Evolutionary conservation across 1,140 invertebrate species (phyloP), one percentile per base, ranked within the genome.

Genomic region (Drosophila sechellia): DNA sequence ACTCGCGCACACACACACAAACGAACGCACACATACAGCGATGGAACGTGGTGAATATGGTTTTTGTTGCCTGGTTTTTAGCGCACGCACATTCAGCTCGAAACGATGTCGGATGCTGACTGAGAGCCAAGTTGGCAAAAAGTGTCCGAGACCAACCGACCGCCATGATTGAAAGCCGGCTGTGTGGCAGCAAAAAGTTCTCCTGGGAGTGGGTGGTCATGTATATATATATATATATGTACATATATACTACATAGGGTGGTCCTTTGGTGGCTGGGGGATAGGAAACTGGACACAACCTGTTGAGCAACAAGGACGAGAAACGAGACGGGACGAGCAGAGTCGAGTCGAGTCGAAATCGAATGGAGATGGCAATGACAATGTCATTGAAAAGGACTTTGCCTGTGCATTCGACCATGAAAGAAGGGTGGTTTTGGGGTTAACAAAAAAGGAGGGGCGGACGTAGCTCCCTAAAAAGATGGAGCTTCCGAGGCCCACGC

Each of bases 361-460:
- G 61, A 70, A 69, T 39, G 40, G 34, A 40, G 34, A 40, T 68
- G 77, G 50, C 77, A 60, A 58, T 80, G 78, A 72, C 72, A 80
- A 72, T 80, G 78, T 72, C 78, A 80, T 81, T 80, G 78, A 81
- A 81, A 81, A 50, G 72, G 59, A 71, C 79, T 76, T 76, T 66
- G 72, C 53, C 73, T 64, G 39, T 42, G 31, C 37, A 76, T 39
- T 57, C 71, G 73, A 40, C 60, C 72, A 76, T 76, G 73, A 76
- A 76, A 68, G 61, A 50, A 48, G 49, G 57, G 57, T 34, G 50
- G 43, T 17, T 46, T 45, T 13, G 25, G 22, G 56, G n/a, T 37
- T 15, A 34, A 17, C 8, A 25, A 42, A 27, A 34, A 45, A 49
- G 12, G 37, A 43, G 39, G 27, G 35, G 34, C 13, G 27, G 22